Conservation (phyloP, 2,797 vertebrate genomes). For the Atherinosoma microstoma region DNA sequence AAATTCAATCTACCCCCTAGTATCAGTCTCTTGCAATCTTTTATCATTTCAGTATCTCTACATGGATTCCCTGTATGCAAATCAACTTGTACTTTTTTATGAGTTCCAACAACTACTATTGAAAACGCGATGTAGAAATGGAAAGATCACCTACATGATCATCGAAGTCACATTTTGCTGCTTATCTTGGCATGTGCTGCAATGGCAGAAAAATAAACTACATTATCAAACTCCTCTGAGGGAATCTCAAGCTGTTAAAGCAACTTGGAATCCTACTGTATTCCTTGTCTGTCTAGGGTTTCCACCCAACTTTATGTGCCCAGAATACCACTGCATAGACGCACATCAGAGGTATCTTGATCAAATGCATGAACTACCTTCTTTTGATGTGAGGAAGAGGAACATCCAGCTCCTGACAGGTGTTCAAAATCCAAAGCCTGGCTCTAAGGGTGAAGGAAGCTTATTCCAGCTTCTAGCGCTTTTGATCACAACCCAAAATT, state of each 20-base stretch:
- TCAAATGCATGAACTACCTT: conserved; percentile 6
- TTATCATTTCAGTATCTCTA: conserved; percentile 34
- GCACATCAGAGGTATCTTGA: conserved; percentile 1
- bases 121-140: conserved; percentile 18
- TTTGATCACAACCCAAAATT: conserved; percentile 5
- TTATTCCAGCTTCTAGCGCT: conserved; percentile 5
- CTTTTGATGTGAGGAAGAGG: conserved; percentile 9
- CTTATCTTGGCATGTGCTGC: conserved; percentile 23
- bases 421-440: neutral
- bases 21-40: conserved; percentile 23
- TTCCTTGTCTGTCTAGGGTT: conserved; percentile 19
- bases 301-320: conserved; percentile 18
- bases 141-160: conserved; percentile 17
- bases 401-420: conserved; percentile 12
- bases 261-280: conserved; percentile 45
- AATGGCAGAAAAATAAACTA: conserved; percentile 17
- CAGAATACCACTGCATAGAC: conserved; percentile 24
- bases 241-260: conserved; percentile 32
- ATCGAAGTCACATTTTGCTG: conserved; percentile 22
- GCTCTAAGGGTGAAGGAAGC: neutral
- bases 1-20: neutral
- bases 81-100: neutral
- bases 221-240: conserved; percentile 28
- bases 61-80: conserved; percentile 14
- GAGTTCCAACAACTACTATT: neutral